phyloP scores from a whole-genome alignment of 2,797 vertebrate species.

The Chromobotia macracanthus region DNA sequence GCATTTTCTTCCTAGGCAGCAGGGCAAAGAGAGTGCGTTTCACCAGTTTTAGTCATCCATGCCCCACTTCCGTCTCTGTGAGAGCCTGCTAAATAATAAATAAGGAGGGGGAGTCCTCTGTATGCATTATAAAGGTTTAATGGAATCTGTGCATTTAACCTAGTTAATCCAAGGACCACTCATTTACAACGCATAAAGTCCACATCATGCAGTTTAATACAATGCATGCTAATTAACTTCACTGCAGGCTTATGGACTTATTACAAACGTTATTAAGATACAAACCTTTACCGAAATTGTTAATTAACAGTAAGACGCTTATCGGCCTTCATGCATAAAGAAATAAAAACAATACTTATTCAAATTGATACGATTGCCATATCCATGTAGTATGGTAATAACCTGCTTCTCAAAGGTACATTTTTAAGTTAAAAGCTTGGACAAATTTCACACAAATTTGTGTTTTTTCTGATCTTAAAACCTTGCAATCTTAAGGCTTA shows the following conservation, averaged over 20 bases:
- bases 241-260: background rate
- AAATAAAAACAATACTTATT: background rate
- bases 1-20: slow-evolving; percentile 50
- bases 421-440: background rate
- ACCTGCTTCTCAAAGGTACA: background rate
- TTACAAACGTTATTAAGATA: background rate
- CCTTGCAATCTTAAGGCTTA: background rate
- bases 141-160: slow-evolving; percentile 61
- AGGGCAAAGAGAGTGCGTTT: slow-evolving; percentile 35
- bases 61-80: slow-evolving; percentile 57
- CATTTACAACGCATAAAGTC: slow-evolving; percentile 38
- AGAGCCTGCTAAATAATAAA: slow-evolving; percentile 67
- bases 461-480: background rate
- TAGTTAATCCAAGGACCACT: slow-evolving; percentile 61
- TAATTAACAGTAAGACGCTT: background rate
- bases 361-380: background rate
- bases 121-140: slow-evolving; percentile 62
- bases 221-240: background rate
- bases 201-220: background rate
- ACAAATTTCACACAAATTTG: background rate
- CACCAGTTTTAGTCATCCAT: slow-evolving; percentile 49
- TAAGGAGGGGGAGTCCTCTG: slow-evolving; percentile 55
- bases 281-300: background rate
- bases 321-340: background rate
- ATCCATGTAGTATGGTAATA: background rate